These are phyloP conservation scores for Scomber scombrus DNA, from an alignment of 2,113 vertebrate genomes.

Conservation along the genomic window DNA sequence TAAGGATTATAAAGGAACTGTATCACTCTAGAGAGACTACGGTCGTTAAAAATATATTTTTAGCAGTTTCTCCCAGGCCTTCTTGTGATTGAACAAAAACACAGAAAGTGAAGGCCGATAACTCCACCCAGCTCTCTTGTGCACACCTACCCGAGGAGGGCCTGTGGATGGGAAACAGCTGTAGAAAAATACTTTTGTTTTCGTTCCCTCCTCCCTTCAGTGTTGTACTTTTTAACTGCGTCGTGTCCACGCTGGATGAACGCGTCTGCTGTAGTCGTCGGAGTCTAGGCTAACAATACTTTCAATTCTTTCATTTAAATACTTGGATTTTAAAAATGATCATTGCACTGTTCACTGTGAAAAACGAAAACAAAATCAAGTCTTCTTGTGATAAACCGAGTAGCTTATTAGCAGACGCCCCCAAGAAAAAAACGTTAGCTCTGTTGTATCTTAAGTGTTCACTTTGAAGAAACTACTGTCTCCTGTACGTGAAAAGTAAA, in stretches of 20 bases:
- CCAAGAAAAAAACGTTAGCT: slow-evolving; percentile 23
- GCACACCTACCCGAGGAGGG: slow-evolving; percentile 52
- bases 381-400: slow-evolving; percentile 25
- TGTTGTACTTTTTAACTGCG: slow-evolving; percentile 37
- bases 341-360: slow-evolving; percentile 19
- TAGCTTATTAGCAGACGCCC: slow-evolving; percentile 51
- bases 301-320: slow-evolving; percentile 27
- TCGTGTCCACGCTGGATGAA: slow-evolving; percentile 34
- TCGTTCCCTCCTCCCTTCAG: slow-evolving; percentile 13
- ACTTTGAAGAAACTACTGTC: slow-evolving; percentile 43
- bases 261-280: slow-evolving; percentile 24
- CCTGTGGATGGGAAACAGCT: slow-evolving; percentile 66
- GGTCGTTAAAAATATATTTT: slow-evolving; percentile 81
- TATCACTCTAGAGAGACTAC: slow-evolving; percentile 66
- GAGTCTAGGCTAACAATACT: slow-evolving; percentile 51
- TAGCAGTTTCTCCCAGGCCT: slow-evolving; percentile 55
- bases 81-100: slow-evolving; percentile 56
- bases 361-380: background rate
- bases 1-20: slow-evolving; percentile 58
- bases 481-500: slow-evolving; percentile 60
- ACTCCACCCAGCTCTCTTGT: slow-evolving; percentile 47
- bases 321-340: slow-evolving; percentile 22
- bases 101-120: slow-evolving; percentile 53
- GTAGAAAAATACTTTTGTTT: slow-evolving; percentile 83
- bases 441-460: slow-evolving; percentile 52